phyloP scores from a whole-genome alignment of 2,113 vertebrate genomes.

The Antennarius striatus region DNA sequence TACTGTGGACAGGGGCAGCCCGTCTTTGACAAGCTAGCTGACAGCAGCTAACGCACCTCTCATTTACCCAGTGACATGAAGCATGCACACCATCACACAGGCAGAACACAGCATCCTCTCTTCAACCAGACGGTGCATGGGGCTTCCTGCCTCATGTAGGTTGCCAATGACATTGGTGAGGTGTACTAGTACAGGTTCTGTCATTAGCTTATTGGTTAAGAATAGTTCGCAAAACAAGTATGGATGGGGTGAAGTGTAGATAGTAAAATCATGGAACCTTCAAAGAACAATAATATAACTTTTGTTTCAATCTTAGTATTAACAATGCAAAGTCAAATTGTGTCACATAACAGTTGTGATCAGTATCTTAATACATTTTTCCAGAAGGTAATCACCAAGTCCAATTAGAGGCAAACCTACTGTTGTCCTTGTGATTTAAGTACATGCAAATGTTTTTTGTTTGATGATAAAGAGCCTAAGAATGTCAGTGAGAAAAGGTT shows the following conservation, averaged over 20 bases:
- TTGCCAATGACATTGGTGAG: background rate
- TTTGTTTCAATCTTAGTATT: background rate
- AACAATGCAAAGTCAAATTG: background rate
- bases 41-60: constrained; percentile 75
- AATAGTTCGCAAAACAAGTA: background rate
- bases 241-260: background rate
- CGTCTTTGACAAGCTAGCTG: constrained; percentile 77
- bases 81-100: constrained; percentile 54
- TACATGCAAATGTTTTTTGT: too few relatives aligned
- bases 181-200: background rate
- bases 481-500: too few relatives aligned
- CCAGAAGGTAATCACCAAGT: too few relatives aligned
- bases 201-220: background rate
- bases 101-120: constrained; percentile 45
- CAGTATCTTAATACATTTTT: too few relatives aligned
- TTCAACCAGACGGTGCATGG: constrained; percentile 36
- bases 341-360: background rate
- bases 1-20: constrained; percentile 84
- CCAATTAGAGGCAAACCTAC: too few relatives aligned
- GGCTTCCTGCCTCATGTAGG: constrained; percentile 31
- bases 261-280: background rate
- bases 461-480: too few relatives aligned
- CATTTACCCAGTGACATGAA: constrained; percentile 66
- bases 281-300: background rate
- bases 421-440: too few relatives aligned